Conservation (phyloP, 2,113 vertebrate species). For the Sardina pilchardus region DNA sequence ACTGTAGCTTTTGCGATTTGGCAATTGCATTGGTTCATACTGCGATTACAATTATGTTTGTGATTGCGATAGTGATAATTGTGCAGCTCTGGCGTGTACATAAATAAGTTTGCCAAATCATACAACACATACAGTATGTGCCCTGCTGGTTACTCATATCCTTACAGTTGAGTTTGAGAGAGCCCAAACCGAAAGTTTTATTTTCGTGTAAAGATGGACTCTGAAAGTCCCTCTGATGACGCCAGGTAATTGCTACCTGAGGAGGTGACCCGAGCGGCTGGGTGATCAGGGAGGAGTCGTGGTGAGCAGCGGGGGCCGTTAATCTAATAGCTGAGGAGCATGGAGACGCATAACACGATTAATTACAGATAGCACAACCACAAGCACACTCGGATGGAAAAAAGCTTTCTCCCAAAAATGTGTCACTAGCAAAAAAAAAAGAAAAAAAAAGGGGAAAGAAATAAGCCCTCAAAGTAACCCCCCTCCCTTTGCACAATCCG, state of each 20-base stretch:
- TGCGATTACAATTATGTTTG: too few species aligned
- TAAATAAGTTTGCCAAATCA: not conserved
- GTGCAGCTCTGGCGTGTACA: not conserved
- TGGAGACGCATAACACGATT: constrained; percentile 18
- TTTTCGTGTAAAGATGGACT: not conserved
- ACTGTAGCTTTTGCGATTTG: too few species aligned
- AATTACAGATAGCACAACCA: not conserved
- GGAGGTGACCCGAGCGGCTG: constrained; percentile 1
- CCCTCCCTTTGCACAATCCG: constrained; percentile 13
- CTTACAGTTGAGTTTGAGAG: not conserved
- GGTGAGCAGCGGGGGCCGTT: not conserved
- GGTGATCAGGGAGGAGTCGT: not conserved
- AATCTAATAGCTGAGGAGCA: not conserved
- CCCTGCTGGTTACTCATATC: not conserved
- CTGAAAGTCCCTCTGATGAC: not conserved
- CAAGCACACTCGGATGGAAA: not conserved
- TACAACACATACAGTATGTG: not conserved
- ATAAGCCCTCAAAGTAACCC: constrained; percentile 24
- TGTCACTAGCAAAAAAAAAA: constrained; percentile 32
- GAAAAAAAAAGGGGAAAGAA: not conserved
- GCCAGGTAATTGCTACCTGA: constrained; percentile 25
- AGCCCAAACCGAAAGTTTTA: too few species aligned
- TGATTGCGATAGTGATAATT: too few species aligned
- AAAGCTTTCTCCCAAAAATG: constrained; percentile 23
- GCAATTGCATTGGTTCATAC: too few species aligned